Evolutionary conservation across 2,113 vertebrate species (phyloP).

Genomic region (Nyctibius bracteatus): DNA sequence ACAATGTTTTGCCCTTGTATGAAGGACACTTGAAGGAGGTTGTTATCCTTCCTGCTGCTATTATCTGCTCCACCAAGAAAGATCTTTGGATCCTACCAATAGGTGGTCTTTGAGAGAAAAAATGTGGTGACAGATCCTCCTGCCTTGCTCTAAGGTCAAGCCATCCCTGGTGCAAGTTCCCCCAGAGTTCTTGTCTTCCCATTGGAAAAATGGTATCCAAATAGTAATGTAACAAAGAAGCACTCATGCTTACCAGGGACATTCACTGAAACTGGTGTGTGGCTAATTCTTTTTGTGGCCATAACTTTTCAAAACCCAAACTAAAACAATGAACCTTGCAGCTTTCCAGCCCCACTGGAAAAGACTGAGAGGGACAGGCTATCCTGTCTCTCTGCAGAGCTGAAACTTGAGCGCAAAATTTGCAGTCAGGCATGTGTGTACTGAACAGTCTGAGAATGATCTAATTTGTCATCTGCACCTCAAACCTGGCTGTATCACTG

Average conservation of each 20-base stretch:
- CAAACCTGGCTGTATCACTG: not conserved
- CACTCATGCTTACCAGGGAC: not conserved
- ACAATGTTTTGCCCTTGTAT: not conserved
- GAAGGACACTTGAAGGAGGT: not conserved
- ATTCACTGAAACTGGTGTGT: not conserved
- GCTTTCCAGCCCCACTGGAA: not conserved
- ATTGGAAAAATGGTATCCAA: not conserved
- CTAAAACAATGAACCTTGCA: not conserved
- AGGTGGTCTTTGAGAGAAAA: not conserved
- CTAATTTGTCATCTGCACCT: not conserved
- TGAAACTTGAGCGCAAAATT: not conserved
- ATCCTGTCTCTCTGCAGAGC: not conserved
- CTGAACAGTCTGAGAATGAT: not conserved
- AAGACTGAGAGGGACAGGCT: not conserved
- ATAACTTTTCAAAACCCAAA: not conserved
- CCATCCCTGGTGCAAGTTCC: not conserved
- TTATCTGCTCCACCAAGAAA: not conserved
- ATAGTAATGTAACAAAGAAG: not conserved
- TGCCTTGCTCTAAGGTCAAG: not conserved
- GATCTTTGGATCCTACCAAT: not conserved
- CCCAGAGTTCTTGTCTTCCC: not conserved
- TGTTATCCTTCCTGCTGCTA: not conserved
- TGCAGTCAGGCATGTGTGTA: rapidly evolving
- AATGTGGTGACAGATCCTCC: not conserved
- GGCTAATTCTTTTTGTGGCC: not conserved